phyloP scores from a whole-genome alignment of 2,888 invertebrate genomes.

The Chrysolina oricalcia region DNA sequence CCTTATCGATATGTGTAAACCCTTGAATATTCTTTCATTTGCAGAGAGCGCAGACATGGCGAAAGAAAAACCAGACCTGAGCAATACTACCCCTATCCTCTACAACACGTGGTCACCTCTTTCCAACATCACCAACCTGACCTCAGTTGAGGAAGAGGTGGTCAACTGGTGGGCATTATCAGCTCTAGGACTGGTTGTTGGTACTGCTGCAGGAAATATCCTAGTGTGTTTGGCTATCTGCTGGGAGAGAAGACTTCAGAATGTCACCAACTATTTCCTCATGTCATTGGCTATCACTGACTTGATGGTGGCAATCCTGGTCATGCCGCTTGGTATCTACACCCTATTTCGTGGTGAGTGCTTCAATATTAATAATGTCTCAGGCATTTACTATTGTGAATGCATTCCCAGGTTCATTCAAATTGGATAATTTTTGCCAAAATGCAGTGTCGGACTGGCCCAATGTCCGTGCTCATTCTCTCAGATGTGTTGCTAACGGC shows the following conservation, averaged over 20 bases:
- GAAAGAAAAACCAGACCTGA: conserved; percentile 67
- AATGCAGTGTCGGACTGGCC: too few species aligned
- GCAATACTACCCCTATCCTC: conserved; percentile 67
- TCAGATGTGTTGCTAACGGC: too few species aligned
- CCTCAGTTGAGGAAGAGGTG: conserved; percentile 57
- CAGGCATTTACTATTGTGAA: too few species aligned
- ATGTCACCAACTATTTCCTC: conserved; percentile 97
- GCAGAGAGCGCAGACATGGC: conserved; percentile 42
- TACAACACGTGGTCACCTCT: conserved; percentile 46
- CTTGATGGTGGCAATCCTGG: conserved; percentile 93
- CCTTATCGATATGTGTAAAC: neutral
- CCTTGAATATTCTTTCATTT: conserved; percentile 26
- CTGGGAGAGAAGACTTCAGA: conserved; percentile 93
- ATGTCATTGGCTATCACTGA: conserved; percentile 97
- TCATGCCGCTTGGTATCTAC: conserved; percentile 95
- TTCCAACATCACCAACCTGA: conserved; percentile 41
- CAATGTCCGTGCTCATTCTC: too few species aligned
- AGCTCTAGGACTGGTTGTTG: conserved; percentile 84
- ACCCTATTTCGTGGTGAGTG: conserved; percentile 86
- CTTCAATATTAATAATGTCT: neutral
- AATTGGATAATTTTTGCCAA: too few species aligned
- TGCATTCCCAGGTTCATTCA: too few species aligned
- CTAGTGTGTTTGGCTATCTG: conserved; percentile 95
- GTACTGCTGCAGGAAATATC: conserved; percentile 93
- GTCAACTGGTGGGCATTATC: conserved; percentile 90